Conservation (phyloP, 2,113 vertebrate species). For the Opisthocomus hoazin region DNA sequence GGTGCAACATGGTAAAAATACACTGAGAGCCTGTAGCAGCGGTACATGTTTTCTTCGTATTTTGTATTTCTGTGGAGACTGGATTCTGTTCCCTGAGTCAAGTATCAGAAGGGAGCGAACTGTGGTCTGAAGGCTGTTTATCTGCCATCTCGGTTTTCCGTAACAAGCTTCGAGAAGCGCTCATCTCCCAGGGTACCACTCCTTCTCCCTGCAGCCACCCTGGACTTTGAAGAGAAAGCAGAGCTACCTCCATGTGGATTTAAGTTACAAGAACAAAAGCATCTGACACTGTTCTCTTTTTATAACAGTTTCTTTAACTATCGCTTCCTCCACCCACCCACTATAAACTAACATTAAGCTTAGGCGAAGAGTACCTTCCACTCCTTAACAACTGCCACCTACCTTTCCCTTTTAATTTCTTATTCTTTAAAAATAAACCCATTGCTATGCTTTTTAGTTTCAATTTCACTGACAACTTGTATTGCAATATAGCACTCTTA, state of each 20-base stretch:
- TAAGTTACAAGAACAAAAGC: not conserved
- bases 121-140: not conserved
- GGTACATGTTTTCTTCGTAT: not conserved
- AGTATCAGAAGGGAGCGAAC: not conserved
- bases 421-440: constrained; percentile 1
- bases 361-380: not conserved
- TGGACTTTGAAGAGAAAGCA: not conserved
- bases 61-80: not conserved
- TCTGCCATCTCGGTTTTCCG: not conserved
- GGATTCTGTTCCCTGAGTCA: not conserved
- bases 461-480: constrained; percentile 12
- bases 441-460: not conserved
- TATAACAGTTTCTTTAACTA: not conserved
- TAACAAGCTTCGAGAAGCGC: not conserved
- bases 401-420: not conserved
- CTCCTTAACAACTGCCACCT: not conserved
- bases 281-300: not conserved
- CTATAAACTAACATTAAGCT: not conserved
- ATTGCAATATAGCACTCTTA: not conserved
- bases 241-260: not conserved
- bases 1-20: not conserved
- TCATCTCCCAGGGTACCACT: not conserved
- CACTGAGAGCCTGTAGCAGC: not conserved
- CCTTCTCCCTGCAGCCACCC: not conserved
- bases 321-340: not conserved